Base-by-base conservation (phyloP, 2,113 vertebrate species). In the Cercopithecus mona region DNA sequence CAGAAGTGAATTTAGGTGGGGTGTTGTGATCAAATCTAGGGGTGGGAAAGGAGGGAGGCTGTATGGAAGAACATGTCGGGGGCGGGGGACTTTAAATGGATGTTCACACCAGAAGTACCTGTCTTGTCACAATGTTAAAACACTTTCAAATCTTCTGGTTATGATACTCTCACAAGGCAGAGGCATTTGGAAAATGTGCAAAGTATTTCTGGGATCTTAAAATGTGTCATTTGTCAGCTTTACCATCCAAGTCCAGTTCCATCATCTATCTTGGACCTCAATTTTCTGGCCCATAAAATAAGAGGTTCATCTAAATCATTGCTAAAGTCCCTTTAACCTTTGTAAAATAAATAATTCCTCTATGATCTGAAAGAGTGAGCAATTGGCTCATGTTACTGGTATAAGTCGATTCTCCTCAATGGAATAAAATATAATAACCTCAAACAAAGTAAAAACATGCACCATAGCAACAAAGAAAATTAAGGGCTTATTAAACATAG, bases 401-500 rank as follows among this genome's bases (percentile, higher is more conserved):
- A 30, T 40, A 94, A 88, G 85, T 75, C 84, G 50, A 64, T 45
- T 70, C 25, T 76, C 81, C 55, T 88, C 50, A 27, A 16, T 25
- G 90, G 80, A 48, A 90, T 40, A 76, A 93, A 87, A 73, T 25
- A 22, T 23, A 80, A 57, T 76, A 78, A n/a, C 82, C 32, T 38
- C 40, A 45, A 83, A 76, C 45, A 82, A 93, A 88, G 61, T 57
- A 52, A 89, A 97, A 84, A 25, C 59, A 68, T 27, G 68, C 27
- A 59, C 79, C 76, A 59, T 84, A 48, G 93, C 90, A 95, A 94
- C 84, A 80, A 93, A 73, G 52, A 93, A 89, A 94, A 83, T 52
- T 89, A 92, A 16, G 50, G 30, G n/a, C 50, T 94, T 88, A 59
- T 88, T 95, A 90, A 97, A 96, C 92, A 97, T 85, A 92, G 94